Evolutionary conservation across 2,113 vertebrate species (phyloP).

Genomic region (Poecile atricapillus): DNA sequence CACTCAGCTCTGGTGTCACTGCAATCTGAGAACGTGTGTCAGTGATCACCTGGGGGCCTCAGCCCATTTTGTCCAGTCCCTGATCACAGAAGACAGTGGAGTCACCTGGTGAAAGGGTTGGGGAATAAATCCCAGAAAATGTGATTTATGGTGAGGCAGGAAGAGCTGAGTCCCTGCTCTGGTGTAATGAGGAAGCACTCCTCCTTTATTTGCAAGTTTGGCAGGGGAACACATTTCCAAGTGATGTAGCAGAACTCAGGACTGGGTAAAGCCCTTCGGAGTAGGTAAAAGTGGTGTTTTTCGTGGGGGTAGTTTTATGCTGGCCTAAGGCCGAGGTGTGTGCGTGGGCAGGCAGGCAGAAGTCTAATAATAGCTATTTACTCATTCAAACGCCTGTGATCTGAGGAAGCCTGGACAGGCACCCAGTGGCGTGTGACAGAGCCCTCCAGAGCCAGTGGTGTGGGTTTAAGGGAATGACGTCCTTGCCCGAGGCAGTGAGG

Average conservation of each 20-base stretch:
- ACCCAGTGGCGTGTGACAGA: constrained; percentile 16
- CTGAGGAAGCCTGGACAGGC: constrained; percentile 5
- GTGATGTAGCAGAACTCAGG: neutral
- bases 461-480: constrained; percentile 36
- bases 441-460: neutral
- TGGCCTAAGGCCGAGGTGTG: neutral
- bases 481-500: constrained; percentile 1
- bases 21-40: neutral
- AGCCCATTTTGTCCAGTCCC: neutral
- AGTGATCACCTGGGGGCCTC: neutral
- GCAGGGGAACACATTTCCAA: neutral
- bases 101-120: neutral
- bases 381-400: neutral
- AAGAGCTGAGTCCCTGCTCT: neutral
- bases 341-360: neutral
- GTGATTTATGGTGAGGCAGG: neutral
- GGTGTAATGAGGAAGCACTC: neutral
- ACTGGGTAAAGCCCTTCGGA: neutral
- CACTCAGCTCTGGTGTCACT: neutral
- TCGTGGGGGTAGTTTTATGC: neutral
- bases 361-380: constrained; percentile 53
- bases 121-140: neutral
- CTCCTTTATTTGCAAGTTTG: neutral
- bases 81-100: neutral
- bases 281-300: neutral